phyloP scores from a whole-genome alignment of 30 jellyfish, hydroid and myxozoan genomes.

The Mastigias papua region DNA sequence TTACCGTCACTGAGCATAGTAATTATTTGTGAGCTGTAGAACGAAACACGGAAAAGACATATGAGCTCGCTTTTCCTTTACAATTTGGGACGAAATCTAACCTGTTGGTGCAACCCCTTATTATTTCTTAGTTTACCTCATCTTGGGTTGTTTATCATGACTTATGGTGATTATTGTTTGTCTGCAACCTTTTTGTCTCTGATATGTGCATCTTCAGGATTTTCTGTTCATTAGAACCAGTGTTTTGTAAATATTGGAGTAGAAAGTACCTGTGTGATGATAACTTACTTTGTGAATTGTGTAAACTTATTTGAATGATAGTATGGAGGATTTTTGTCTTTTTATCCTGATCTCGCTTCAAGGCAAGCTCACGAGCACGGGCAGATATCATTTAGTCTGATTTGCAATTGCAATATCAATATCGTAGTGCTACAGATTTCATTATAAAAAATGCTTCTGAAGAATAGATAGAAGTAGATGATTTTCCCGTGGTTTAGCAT shows the following conservation, averaged over 20 bases:
- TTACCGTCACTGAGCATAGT: too few relatives aligned
- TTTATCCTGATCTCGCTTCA: background rate
- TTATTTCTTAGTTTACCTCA: background rate
- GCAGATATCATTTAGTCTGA: too few relatives aligned
- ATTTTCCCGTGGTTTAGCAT: too few relatives aligned
- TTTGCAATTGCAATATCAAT: too few relatives aligned
- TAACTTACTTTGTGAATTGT: conserved; percentile 16
- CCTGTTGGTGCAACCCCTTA: background rate
- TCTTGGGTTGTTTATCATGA: background rate
- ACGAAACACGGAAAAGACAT: too few relatives aligned
- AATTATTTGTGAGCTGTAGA: too few relatives aligned
- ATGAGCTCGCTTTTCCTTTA: too few relatives aligned
- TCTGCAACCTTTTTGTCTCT: background rate
- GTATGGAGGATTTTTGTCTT: conserved; percentile 5
- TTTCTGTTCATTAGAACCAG: background rate
- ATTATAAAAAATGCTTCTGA: too few relatives aligned
- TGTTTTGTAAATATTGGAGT: background rate
- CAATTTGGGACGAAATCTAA: background rate
- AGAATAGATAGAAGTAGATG: too few relatives aligned
- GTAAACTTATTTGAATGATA: conserved; percentile 17
- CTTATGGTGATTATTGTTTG: background rate
- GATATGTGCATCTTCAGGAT: background rate
- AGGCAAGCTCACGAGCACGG: background rate
- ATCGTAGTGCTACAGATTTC: too few relatives aligned
- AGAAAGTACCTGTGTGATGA: conserved; percentile 3